A percentile compares a stretch with the other conserved stretches of the same genome.
phyloP scores from a whole-genome alignment of 2,113 vertebrate genomes.

The Trinectes maculatus region DNA sequence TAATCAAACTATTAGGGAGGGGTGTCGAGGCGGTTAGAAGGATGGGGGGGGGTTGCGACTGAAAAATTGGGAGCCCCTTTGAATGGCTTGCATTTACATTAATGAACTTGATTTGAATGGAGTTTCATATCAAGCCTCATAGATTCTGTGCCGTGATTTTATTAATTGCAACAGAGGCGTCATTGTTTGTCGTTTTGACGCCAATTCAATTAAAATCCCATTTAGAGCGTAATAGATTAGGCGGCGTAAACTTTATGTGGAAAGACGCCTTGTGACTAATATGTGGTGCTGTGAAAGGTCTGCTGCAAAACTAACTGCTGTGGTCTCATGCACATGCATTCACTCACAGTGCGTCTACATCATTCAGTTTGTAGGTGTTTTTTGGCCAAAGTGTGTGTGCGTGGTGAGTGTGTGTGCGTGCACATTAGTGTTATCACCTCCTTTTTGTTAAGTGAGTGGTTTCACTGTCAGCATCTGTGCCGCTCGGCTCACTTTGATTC shows the following conservation, averaged over 20 bases:
- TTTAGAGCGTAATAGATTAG: slow-evolving; percentile 93
- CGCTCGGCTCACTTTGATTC: slow-evolving; percentile 61
- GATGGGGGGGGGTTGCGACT: slow-evolving; percentile 81
- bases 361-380: slow-evolving; percentile 2
- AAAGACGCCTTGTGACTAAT: slow-evolving; percentile 78
- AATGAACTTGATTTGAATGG: slow-evolving; percentile 97
- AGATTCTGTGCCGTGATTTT: slow-evolving; percentile 98
- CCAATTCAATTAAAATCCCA: slow-evolving; percentile 96
- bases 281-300: slow-evolving; percentile 68
- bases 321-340: slow-evolving; percentile 13
- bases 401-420: slow-evolving; percentile 16
- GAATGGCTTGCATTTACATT: slow-evolving; percentile 98
- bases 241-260: slow-evolving; percentile 78
- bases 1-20: slow-evolving; percentile 88
- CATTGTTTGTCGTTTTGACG: slow-evolving; percentile 98
- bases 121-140: slow-evolving; percentile 99
- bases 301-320: slow-evolving; percentile 44
- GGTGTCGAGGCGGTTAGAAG: too few relatives aligned
- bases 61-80: slow-evolving; percentile 90
- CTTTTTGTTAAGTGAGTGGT: slow-evolving; percentile 50
- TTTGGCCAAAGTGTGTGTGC: background rate
- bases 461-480: slow-evolving; percentile 54
- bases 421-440: slow-evolving; percentile 14
- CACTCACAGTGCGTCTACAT: background rate
- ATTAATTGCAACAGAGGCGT: slow-evolving; percentile 99